Evolutionary conservation across 2,797 vertebrate species (phyloP), one percentile per base, ranked within the genome.

Genomic region (Hybognathus amarus): DNA sequence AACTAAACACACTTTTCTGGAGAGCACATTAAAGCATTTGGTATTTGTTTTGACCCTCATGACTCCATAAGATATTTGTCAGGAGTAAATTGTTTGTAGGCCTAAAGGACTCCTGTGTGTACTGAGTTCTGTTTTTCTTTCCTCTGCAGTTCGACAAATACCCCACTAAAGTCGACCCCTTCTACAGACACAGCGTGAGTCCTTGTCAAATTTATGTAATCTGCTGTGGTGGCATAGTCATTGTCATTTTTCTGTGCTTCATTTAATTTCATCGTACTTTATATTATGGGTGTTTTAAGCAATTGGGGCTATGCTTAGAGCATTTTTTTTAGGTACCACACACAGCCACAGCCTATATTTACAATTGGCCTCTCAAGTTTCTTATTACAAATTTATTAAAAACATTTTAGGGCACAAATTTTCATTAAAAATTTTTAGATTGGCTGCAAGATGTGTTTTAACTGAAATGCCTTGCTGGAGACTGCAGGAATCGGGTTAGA

Each of bases 181-280:
- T 99, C 97, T 99, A 99, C 97, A 96, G 97, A 95, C 98, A 99
- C 97, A 99, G 97, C 92, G 98, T 99, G 95, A 99, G 98, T 99
- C 93, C 86, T 27, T 33, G 2, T 73, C 33, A 18, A 71, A 13
- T 27, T 79, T 56, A 70, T 71, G 11, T 40, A 20, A 56, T 61
- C n/a, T 77, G 33, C 30, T 69, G 22, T 40, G 6, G n/a, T 40
- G 45, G 2, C 12, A 18, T 33, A 52, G 74, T 76, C 13, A 11
- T 75, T 38, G n/a, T n/a, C n/a, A n/a, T 74, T 59, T 59, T 24
- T 47, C 9, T 70, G 2, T 47, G 38, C 50, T 45, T 47, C 24
- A 27, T 80, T 45, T 63, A 11, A 59, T 80, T 80, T 45, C 38
- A 47, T 47, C 5, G 17, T 61, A 6, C 52, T 70, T 52, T 5